A percentile compares a stretch with the other conserved stretches of the same genome.
phyloP scores from a whole-genome alignment of 2,888 invertebrate genomes.

The Mimumesa dahlbomi region DNA sequence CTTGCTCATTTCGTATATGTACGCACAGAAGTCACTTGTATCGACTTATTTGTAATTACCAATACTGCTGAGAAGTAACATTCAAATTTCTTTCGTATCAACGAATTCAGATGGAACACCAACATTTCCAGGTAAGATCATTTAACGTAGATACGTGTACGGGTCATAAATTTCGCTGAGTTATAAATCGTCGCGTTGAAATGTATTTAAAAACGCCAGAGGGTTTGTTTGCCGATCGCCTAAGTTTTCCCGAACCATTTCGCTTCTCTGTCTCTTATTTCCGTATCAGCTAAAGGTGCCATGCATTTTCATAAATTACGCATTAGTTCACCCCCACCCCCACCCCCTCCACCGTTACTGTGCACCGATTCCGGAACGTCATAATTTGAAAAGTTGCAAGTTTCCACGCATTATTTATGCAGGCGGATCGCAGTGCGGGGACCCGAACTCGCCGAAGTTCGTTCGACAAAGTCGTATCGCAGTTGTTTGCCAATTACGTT shows the following conservation, averaged over 20 bases:
- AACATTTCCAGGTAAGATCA: conserved; percentile 18
- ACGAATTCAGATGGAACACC: background rate
- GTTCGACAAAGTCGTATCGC: conserved; percentile 44
- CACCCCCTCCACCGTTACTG: no score
- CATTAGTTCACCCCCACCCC: no score
- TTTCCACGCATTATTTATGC: conserved; percentile 61
- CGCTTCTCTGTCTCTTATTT: conserved; percentile 54
- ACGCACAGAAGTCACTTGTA: no score
- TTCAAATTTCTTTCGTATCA: background rate
- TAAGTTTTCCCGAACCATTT: conserved; percentile 19
- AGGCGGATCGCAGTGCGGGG: conserved; percentile 32
- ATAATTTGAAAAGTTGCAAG: conserved; percentile 64
- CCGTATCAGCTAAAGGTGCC: conserved; percentile 50
- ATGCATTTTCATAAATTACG: conserved; percentile 65
- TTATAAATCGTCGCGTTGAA: conserved; percentile 51
- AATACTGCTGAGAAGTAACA: background rate
- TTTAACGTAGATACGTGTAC: conserved; percentile 40
- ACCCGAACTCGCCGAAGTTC: conserved; percentile 38
- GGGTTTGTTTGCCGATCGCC: background rate
- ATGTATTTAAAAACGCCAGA: conserved; percentile 36
- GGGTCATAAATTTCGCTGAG: conserved; percentile 50
- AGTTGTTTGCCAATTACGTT: conserved; percentile 56
- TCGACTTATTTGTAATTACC: background rate
- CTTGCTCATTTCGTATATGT: no score
- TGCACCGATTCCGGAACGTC: conserved; percentile 33